Evolutionary conservation across 2,113 vertebrate genomes (phyloP).

Genomic region (Alces alces): DNA sequence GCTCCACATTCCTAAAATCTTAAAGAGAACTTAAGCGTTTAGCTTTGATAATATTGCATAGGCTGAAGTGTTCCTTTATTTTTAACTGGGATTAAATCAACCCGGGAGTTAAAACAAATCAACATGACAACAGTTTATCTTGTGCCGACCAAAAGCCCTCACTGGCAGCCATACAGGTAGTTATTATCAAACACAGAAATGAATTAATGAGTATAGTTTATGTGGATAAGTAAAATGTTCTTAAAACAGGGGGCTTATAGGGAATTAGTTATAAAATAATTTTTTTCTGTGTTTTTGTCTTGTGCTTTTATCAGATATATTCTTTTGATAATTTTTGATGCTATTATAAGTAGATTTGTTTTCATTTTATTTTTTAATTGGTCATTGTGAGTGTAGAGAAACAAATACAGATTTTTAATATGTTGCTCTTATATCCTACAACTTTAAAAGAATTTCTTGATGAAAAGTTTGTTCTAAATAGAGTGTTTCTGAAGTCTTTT

Average conservation of each 20-base stretch:
- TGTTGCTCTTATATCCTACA: neutral
- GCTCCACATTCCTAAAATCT: neutral
- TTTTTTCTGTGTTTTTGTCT: neutral
- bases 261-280: neutral
- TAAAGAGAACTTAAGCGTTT: neutral
- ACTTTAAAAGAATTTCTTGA: neutral
- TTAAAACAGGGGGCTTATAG: neutral
- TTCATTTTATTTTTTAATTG: neutral
- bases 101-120: neutral
- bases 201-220: neutral
- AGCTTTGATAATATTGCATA: neutral
- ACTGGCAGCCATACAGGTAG: fast-evolving
- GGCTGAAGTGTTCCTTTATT: neutral
- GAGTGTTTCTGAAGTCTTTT: neutral
- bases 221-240: neutral
- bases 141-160: neutral
- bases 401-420: neutral
- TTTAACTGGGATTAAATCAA: neutral
- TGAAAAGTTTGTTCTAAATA: neutral
- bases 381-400: neutral
- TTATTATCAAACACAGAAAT: neutral
- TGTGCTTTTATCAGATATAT: neutral
- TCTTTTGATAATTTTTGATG: neutral
- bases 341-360: neutral
- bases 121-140: neutral